These are phyloP conservation scores for Leptestheria dahalacensis DNA, from an alignment of 1,140 invertebrate species.

Conservation along the genomic window DNA sequence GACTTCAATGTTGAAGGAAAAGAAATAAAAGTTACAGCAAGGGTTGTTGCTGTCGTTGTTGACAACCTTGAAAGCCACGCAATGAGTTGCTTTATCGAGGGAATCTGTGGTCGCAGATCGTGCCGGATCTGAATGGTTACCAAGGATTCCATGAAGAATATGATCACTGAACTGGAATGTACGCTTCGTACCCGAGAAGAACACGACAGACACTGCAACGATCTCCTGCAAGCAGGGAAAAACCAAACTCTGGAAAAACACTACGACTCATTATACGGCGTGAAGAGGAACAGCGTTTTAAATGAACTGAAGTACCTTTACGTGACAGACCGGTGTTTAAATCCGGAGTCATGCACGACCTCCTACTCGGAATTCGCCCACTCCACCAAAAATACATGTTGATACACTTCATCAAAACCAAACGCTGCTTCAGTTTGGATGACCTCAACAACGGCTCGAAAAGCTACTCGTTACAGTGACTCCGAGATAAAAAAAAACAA, in stretches of 20 bases:
- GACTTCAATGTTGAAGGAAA: background rate
- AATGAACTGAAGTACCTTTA: slow-evolving; percentile 13
- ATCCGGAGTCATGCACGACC: slow-evolving; percentile 13
- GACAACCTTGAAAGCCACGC: background rate
- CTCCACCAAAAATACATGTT: background rate
- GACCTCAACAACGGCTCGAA: slow-evolving; percentile 1
- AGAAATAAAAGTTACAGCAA: background rate
- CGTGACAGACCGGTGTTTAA: background rate
- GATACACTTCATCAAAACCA: background rate
- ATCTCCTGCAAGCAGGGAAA: background rate
- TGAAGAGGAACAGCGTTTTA: slow-evolving; percentile 8
- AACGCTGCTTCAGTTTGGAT: slow-evolving; percentile 9
- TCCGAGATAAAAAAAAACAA: slow-evolving; percentile 13
- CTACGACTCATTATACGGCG: slow-evolving; percentile 2
- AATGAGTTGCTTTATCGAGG: background rate
- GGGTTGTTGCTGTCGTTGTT: background rate
- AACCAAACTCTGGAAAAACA: background rate
- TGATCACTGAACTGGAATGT: background rate
- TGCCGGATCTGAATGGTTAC: background rate
- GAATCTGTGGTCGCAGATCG: background rate
- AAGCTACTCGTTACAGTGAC: slow-evolving; percentile 6
- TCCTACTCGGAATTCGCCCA: slow-evolving; percentile 9
- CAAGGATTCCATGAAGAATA: background rate
- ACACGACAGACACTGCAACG: background rate
- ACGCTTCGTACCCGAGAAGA: background rate